A percentile compares a stretch with the other conserved stretches of the same genome.
These are phyloP conservation scores for Irena cyanogastra DNA, from an alignment of 2,113 vertebrate species.

Conservation along the genomic window DNA sequence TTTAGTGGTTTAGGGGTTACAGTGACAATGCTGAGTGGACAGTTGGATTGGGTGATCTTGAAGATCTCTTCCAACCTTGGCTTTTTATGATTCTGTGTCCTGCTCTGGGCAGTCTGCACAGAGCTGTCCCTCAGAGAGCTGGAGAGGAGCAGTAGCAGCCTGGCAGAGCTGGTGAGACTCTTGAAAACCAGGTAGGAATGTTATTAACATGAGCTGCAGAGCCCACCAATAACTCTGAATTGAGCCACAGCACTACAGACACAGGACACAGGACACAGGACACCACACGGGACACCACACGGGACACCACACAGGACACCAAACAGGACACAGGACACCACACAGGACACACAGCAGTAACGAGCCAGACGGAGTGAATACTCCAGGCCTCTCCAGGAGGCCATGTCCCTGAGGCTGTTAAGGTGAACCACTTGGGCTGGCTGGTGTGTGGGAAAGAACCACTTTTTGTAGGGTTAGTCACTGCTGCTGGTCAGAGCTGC, in stretches of 20 bases:
- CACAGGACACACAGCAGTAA: background rate
- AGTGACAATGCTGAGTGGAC: background rate
- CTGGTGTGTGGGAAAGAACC: background rate
- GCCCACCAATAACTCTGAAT: background rate
- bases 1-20: background rate
- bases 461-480: background rate
- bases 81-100: background rate
- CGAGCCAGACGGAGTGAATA: background rate
- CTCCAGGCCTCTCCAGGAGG: background rate
- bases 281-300: too few relatives aligned
- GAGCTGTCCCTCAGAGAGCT: background rate
- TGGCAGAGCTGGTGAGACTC: background rate
- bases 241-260: background rate
- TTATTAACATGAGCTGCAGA: background rate
- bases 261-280: background rate
- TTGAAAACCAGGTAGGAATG: background rate
- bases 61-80: background rate
- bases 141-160: background rate
- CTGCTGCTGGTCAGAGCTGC: background rate
- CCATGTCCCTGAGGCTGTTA: background rate
- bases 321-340: too few relatives aligned
- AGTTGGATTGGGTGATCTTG: background rate
- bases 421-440: background rate
- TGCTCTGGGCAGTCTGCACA: background rate
- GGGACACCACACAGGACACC: too few relatives aligned